A percentile compares a stretch with the other conserved stretches of the same genome.
Evolutionary conservation across 2,797 vertebrate genomes (phyloP).

Genomic region (Acrocephalus scirpaceus): DNA sequence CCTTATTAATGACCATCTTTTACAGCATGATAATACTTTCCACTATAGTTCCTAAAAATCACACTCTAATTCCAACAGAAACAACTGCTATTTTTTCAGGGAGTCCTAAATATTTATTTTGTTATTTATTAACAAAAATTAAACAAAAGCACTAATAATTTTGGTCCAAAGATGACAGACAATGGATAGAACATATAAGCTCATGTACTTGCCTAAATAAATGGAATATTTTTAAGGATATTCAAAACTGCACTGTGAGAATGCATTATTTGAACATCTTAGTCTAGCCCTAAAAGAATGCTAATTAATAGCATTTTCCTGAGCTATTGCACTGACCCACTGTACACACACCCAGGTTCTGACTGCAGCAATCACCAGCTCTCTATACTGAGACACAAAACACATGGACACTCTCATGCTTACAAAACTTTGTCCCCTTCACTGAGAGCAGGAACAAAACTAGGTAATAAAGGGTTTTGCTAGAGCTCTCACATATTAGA

Average conservation of each 20-base stretch:
- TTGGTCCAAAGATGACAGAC: background rate
- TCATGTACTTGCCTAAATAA: background rate
- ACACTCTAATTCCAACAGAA: background rate
- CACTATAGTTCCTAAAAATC: background rate
- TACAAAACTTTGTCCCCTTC: background rate
- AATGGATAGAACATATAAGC: background rate
- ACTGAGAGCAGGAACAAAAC: background rate
- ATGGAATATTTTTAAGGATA: background rate
- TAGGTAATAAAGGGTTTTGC: background rate
- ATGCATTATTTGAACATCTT: background rate
- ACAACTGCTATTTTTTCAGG: background rate
- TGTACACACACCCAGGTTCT: accelerated
- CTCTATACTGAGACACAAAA: background rate
- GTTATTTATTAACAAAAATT: background rate
- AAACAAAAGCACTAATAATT: background rate
- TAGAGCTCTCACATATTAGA: background rate
- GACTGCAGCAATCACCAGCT: background rate
- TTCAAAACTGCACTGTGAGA: background rate
- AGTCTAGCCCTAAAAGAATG: background rate
- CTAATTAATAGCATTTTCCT: background rate
- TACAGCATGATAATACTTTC: background rate
- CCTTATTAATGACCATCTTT: background rate
- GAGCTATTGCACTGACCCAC: background rate
- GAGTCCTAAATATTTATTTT: background rate
- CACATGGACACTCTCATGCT: background rate